These are phyloP conservation scores for Uropsilus gracilis DNA, from an alignment of 2,113 vertebrate genomes.

Conservation along the genomic window DNA sequence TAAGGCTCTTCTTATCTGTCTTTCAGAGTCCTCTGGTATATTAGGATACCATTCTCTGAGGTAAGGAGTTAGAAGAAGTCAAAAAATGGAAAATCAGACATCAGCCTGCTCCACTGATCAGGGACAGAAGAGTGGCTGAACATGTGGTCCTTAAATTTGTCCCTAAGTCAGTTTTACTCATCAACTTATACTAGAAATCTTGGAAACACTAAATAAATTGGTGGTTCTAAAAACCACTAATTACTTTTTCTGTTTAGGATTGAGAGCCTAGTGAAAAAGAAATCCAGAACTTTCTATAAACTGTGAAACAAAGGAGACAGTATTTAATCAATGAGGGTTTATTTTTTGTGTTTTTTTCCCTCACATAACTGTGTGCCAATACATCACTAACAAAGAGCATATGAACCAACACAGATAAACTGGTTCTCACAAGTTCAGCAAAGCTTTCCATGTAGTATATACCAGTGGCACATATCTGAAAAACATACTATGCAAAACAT, in stretches of 20 bases:
- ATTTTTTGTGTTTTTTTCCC: neutral
- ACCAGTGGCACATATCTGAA: neutral
- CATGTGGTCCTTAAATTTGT: neutral
- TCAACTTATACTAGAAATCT: neutral
- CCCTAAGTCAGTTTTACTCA: neutral
- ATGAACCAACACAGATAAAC: neutral
- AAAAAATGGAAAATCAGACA: neutral
- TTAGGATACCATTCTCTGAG: neutral
- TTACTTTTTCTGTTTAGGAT: neutral
- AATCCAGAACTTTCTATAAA: neutral
- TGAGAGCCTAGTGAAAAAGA: neutral
- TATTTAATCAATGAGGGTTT: neutral
- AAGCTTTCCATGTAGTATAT: neutral
- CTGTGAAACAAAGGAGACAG: slow-evolving; percentile 20
- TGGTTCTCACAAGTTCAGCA: neutral
- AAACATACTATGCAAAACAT: neutral
- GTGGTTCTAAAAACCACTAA: neutral
- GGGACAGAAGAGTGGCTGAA: neutral
- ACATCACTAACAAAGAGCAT: neutral
- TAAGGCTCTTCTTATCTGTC: neutral
- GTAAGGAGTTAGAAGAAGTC: neutral
- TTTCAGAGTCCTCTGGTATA: neutral
- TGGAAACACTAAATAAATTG: neutral
- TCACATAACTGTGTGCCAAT: neutral
- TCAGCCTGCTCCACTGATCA: neutral